Conservation (phyloP, 2,888 invertebrate genomes). For the Pilophorus perplexus region DNA sequence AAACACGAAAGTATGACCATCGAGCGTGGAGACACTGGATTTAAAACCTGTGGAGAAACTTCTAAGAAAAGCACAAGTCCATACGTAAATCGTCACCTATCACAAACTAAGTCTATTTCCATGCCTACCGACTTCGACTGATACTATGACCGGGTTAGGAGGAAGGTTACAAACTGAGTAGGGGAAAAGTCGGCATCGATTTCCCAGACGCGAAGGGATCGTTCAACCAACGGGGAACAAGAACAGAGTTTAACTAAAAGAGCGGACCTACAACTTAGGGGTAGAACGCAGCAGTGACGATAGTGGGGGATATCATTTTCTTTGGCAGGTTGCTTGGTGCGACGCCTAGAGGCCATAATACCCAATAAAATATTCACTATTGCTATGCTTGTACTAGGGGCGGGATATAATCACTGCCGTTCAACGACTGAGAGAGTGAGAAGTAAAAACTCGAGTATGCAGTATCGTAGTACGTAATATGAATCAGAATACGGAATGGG, state of each 20-base stretch:
- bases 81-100: too few species aligned
- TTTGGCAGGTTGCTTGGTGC: neutral
- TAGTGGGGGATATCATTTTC: neutral
- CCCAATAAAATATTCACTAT: neutral
- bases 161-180: constrained; percentile 28
- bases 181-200: constrained; percentile 19
- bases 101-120: too few species aligned
- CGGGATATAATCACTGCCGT: too few species aligned
- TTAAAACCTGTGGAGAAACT: too few species aligned
- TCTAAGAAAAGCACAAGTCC: too few species aligned
- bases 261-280: neutral
- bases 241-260: constrained; percentile 9
- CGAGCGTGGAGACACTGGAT: too few species aligned
- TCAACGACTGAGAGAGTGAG: neutral
- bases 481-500: neutral
- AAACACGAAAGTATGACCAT: too few species aligned
- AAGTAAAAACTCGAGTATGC: neutral
- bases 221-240: constrained; percentile 28
- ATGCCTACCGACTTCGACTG: too few species aligned
- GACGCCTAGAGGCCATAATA: neutral
- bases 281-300: neutral
- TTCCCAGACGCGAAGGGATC: constrained; percentile 15
- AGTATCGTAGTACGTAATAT: neutral
- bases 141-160: too few species aligned
- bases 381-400: neutral